Evolutionary conservation across 2,797 vertebrate species (phyloP).

Genomic region (Steatocranus sp.): DNA sequence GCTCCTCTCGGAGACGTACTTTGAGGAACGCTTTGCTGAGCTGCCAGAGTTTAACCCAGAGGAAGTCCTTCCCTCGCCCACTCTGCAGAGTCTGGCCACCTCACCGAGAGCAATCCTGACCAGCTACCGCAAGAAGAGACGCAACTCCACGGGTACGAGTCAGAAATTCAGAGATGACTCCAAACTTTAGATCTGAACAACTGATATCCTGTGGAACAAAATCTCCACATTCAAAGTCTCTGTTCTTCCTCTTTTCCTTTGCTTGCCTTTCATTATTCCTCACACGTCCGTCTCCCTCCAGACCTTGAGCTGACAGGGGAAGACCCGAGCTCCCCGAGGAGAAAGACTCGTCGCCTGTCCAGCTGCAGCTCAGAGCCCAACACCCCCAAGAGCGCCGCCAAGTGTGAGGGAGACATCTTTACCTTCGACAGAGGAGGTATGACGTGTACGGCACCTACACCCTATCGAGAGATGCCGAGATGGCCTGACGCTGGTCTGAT

Average conservation of each 20-base stretch:
- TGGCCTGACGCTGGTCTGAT: neutral
- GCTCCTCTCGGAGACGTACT: conserved; percentile 85
- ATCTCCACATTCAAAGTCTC: neutral
- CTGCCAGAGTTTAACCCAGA: conserved; percentile 90
- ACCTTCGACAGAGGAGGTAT: conserved; percentile 87
- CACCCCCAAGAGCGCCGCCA: conserved; percentile 91
- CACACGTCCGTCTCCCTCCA: conserved; percentile 7
- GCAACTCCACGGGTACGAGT: conserved; percentile 86
- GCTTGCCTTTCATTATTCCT: neutral
- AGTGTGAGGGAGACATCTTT: conserved; percentile 93
- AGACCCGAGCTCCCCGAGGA: conserved; percentile 86
- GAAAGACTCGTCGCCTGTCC: conserved; percentile 85
- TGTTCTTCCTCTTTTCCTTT: neutral
- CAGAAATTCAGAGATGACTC: fast-evolving
- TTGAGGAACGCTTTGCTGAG: conserved; percentile 90
- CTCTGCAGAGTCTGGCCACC: conserved; percentile 88
- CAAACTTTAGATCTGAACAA: neutral
- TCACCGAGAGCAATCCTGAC: conserved; percentile 90
- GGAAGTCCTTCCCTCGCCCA: conserved; percentile 90
- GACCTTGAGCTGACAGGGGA: conserved; percentile 83
- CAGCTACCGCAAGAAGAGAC: conserved; percentile 89
- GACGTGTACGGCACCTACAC: neutral
- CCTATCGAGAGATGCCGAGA: neutral
- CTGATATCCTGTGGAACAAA: neutral
- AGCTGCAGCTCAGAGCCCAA: conserved; percentile 93